phyloP scores from a whole-genome alignment of 2,888 invertebrate genomes.

The Torymus auratus region DNA sequence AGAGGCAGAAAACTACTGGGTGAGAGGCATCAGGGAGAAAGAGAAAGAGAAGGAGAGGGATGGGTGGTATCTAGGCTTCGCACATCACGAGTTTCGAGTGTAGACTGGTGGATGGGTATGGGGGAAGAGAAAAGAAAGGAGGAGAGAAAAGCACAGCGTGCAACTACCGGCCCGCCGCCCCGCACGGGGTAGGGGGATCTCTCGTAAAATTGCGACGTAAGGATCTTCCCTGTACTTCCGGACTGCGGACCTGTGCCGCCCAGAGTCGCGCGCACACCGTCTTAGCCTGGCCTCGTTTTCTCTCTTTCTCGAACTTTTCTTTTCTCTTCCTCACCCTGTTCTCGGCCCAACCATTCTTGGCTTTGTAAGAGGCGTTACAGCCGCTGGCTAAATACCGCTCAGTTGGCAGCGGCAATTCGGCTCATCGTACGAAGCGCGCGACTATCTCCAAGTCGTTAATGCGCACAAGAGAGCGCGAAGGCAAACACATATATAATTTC shows the following conservation, averaged over 20 bases:
- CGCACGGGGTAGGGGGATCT: slow-evolving; percentile 8
- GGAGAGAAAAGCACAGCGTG: not conserved
- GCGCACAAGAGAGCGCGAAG: not conserved
- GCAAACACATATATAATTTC: slow-evolving; percentile 46
- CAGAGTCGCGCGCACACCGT: not conserved
- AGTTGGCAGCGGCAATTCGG: no score
- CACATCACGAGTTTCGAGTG: not conserved
- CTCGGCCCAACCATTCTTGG: not conserved
- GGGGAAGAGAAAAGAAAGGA: slow-evolving; percentile 2
- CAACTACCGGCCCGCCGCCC: no score
- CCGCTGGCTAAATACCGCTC: slow-evolving; percentile 49
- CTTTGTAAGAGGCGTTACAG: slow-evolving; percentile 15
- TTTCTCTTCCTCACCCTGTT: not conserved
- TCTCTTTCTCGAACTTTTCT: not conserved
- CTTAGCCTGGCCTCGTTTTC: not conserved
- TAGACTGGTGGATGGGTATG: not conserved
- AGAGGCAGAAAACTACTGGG: slow-evolving; percentile 6
- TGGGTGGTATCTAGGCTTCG: not conserved
- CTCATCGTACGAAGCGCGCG: no score
- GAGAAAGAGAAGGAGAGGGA: not conserved
- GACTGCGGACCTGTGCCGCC: slow-evolving; percentile 19
- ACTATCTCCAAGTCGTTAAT: not conserved
- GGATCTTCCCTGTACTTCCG: slow-evolving; percentile 49
- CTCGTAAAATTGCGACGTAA: slow-evolving; percentile 59
- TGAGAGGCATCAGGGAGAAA: not conserved